Evolutionary conservation across 2,113 vertebrate species (phyloP).

Genomic region (Tachysurus fulvidraco): DNA sequence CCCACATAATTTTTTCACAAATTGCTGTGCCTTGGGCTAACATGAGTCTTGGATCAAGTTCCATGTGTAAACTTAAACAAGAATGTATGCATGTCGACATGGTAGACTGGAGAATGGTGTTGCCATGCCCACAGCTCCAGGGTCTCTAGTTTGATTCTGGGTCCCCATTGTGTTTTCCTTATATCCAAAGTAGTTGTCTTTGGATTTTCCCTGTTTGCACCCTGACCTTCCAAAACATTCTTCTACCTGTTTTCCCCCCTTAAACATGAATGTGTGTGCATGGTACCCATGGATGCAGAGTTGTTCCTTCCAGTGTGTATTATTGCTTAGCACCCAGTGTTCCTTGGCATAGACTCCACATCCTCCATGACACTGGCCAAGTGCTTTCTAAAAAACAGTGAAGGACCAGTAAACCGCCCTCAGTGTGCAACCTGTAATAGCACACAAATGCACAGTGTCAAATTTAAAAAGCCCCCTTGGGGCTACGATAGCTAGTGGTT

Average conservation of each 20-base stretch:
- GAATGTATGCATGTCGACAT: neutral
- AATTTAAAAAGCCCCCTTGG: neutral
- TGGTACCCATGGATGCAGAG: too few relatives aligned
- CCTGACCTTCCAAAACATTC: neutral
- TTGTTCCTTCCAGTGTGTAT: neutral
- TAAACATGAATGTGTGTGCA: neutral
- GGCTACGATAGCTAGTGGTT: neutral
- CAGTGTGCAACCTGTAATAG: neutral
- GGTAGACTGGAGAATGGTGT: neutral
- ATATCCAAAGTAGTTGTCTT: neutral
- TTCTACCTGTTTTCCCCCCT: neutral
- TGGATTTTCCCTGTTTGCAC: neutral
- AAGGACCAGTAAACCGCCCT: neutral
- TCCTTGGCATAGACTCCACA: neutral
- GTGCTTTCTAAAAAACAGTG: neutral
- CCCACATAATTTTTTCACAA: neutral
- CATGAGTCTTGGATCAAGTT: neutral
- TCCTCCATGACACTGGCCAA: neutral
- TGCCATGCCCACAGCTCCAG: neutral
- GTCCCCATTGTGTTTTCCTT: neutral
- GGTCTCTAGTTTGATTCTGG: neutral
- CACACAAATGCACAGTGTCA: neutral
- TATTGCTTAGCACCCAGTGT: neutral
- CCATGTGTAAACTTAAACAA: neutral
- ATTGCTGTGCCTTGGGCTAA: neutral